Evolutionary conservation across 2,888 invertebrate species (phyloP), one percentile per base, ranked within the genome.

Genomic region (Heliconius hortense): DNA sequence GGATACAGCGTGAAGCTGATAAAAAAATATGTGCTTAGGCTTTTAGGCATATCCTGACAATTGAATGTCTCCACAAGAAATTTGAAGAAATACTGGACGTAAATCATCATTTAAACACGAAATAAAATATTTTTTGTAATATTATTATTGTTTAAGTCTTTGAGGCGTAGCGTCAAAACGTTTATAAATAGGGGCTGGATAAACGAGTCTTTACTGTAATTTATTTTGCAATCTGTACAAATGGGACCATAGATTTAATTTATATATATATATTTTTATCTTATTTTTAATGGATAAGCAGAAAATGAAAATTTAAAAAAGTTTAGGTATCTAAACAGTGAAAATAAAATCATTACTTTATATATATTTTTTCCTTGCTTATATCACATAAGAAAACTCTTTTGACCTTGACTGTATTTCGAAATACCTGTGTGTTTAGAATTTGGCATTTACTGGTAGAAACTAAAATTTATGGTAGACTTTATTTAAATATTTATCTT

Each of bases 371-470:
- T 66, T 35, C 7, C 24, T 26, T 67, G 67, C 10, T 56, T n/a
- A 53, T 11, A 68, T 28, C 31, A n/a, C 35, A 68, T 31, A n/a
- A 60, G 15, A 10, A 26, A 67, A 81, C 80, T 82, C 81, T 83
- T 84, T 82, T 83, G 84, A 79, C 74, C 79, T 78, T 80, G 84
- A 83, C 83, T 80, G 82, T 85, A 83, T 79, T 78, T 78, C 82
- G 81, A 83, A 60, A 60, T 71, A 60, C 18, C 24, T 26, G 35
- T 60, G 60, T 39, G 59, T 71, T 35, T 71, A 79, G 78, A 82
- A 81, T 84, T 85, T 82, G 85, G 85, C 88, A 89, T 86, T 86
- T 84, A 85, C 84, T 86, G 83, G 86, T 86, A 87, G 84, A 28
- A 39, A 72, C 59, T 53, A 26, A 59, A 74, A 62, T 77, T 74